Evolutionary conservation across 2,888 invertebrate genomes (phyloP).

Genomic region (Nephrotoma guestfalica): DNA sequence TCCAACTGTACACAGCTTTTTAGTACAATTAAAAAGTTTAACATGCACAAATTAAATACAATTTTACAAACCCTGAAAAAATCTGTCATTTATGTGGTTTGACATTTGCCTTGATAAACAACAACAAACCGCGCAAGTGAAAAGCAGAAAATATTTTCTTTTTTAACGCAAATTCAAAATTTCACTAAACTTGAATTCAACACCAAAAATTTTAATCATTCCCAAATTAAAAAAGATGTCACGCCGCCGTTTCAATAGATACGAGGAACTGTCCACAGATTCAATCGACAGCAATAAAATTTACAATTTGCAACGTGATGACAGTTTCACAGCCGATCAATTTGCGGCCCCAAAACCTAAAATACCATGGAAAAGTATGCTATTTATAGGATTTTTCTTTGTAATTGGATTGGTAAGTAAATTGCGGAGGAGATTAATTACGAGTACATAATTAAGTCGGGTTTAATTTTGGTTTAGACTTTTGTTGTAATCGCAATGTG

Average conservation of each 20-base stretch:
- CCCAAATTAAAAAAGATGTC: not conserved
- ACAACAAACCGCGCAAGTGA: too few relatives aligned
- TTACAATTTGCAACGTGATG: not conserved
- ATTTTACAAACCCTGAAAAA: too few relatives aligned
- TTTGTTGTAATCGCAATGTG: not conserved
- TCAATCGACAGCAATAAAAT: not conserved
- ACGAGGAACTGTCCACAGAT: not conserved
- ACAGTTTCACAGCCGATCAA: not conserved
- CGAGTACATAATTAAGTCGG: not conserved
- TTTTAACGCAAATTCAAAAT: not conserved
- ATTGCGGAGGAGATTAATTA: not conserved
- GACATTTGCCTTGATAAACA: too few relatives aligned
- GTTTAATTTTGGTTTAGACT: not conserved
- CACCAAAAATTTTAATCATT: not conserved
- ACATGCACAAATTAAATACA: too few relatives aligned
- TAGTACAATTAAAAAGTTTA: too few relatives aligned
- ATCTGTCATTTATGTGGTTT: too few relatives aligned
- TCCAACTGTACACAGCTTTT: too few relatives aligned
- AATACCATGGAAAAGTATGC: not conserved
- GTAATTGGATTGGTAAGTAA: not conserved
- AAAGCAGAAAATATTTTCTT: too few relatives aligned
- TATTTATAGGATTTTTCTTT: constrained; percentile 2
- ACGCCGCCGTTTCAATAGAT: not conserved
- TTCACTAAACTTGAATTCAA: not conserved
- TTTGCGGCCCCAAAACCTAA: not conserved